Conservation (phyloP, 1,140 invertebrate species). For the Mycetomoellerius zeteki region DNA sequence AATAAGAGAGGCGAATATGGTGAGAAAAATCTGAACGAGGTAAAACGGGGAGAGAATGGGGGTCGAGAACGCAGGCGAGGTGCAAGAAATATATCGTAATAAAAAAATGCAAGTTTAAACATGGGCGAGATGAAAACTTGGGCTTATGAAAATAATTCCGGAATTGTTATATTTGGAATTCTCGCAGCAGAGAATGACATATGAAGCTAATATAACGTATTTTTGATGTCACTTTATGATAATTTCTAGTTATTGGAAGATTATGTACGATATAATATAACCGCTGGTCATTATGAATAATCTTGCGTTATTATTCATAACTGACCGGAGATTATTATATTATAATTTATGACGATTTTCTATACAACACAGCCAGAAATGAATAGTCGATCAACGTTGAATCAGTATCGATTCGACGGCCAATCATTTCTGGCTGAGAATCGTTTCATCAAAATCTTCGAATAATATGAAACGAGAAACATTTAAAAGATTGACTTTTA, state of each 20-base stretch:
- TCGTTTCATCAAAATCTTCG: neutral
- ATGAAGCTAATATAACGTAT: neutral
- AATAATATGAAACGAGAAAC: neutral
- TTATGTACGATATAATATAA: constrained; percentile 9
- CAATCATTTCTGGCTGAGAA: too few relatives aligned
- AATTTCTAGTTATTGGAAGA: too few relatives aligned
- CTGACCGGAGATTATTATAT: neutral
- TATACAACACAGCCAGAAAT: neutral
- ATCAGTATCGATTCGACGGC: too few relatives aligned
- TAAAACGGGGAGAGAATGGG: constrained; percentile 44
- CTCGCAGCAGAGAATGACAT: constrained; percentile 19
- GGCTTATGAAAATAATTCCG: constrained; percentile 8
- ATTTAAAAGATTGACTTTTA: neutral
- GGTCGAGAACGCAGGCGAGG: constrained; percentile 54
- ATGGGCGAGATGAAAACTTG: neutral
- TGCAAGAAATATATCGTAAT: constrained; percentile 38
- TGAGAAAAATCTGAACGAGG: constrained; percentile 51
- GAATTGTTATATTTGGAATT: neutral
- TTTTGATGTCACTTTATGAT: neutral
- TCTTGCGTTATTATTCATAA: constrained; percentile 3
- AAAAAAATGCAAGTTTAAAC: constrained; percentile 18
- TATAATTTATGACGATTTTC: neutral
- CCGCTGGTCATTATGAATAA: constrained; percentile 1
- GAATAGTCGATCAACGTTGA: too few relatives aligned
- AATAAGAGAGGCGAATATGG: constrained; percentile 29